Percentiles rank a stretch among this genome's conserved stretches.
These are phyloP conservation scores for Periophthalmus modestus DNA, from an alignment of 2,113 vertebrate species.

Conservation along the genomic window DNA sequence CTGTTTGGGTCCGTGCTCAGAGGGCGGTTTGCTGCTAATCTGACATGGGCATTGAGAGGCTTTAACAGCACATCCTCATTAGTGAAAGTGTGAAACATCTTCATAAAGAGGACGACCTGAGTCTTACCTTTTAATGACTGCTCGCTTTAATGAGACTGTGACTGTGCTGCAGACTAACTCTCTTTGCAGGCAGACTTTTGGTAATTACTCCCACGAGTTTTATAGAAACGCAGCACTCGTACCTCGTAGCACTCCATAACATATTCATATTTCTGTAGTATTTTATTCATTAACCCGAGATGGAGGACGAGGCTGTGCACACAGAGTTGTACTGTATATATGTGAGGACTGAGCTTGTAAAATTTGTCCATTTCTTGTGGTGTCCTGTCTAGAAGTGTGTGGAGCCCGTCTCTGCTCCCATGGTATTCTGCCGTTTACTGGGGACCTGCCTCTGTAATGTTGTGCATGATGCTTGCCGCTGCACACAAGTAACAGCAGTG, in stretches of 20 bases:
- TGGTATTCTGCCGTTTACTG: constrained; percentile 69
- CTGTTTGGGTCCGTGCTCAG: not conserved
- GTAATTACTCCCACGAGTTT: constrained; percentile 15
- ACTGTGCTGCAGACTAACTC: constrained; percentile 18
- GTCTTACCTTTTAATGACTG: constrained; percentile 49
- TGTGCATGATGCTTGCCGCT: constrained; percentile 74
- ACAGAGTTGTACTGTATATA: constrained; percentile 20
- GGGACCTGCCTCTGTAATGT: constrained; percentile 60
- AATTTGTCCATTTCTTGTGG: constrained; percentile 65
- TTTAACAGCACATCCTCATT: constrained; percentile 22
- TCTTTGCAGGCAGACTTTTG: constrained; percentile 21
- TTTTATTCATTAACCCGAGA: not conserved
- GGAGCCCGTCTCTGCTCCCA: constrained; percentile 67
- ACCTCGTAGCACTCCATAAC: constrained; percentile 2
- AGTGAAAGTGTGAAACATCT: constrained; percentile 35
- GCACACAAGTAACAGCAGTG: constrained; percentile 31
- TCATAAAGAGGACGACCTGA: constrained; percentile 41
- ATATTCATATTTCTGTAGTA: not conserved
- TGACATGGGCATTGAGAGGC: constrained; percentile 11
- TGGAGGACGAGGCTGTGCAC: not conserved
- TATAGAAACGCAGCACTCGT: constrained; percentile 13
- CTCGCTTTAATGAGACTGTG: constrained; percentile 39
- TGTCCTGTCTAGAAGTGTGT: constrained; percentile 69
- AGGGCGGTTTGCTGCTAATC: not conserved
- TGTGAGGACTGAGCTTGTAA: constrained; percentile 18